Evolutionary conservation across 2,888 invertebrate species (phyloP).

Genomic region (Nomada ferruginata): DNA sequence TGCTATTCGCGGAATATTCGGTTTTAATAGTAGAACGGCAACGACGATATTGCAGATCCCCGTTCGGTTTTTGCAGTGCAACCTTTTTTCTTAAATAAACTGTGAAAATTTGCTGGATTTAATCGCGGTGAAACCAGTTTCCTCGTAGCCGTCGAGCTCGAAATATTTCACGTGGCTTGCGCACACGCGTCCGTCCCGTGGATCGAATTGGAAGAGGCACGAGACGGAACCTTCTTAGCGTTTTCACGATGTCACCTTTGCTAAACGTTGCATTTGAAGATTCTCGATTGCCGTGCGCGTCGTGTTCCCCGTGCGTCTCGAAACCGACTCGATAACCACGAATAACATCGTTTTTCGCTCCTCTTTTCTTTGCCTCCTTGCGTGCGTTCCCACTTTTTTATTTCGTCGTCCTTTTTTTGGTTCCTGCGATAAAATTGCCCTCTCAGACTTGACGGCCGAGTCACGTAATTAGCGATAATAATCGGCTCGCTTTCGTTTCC

Average conservation of each 20-base stretch:
- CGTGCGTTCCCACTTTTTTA: background rate
- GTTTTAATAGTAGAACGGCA: background rate
- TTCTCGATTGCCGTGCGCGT: slow-evolving; percentile 34
- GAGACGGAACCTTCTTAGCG: slow-evolving; percentile 5
- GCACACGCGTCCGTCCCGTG: background rate
- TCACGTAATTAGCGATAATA: slow-evolving; percentile 69
- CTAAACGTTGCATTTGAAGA: slow-evolving; percentile 49
- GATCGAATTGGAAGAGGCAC: slow-evolving; percentile 7
- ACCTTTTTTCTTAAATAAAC: background rate
- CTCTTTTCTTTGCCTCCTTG: background rate
- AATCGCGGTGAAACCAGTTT: background rate
- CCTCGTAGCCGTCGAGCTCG: background rate
- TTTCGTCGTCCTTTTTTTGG: slow-evolving; percentile 2
- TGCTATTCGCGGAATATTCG: background rate
- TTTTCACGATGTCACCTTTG: slow-evolving; percentile 48
- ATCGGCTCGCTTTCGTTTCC: slow-evolving; percentile 67
- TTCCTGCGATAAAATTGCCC: slow-evolving; percentile 73
- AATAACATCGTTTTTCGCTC: slow-evolving; percentile 19
- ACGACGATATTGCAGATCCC: no score
- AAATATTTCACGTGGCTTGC: background rate
- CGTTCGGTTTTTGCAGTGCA: no score
- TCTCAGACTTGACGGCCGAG: slow-evolving; percentile 41
- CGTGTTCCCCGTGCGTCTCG: slow-evolving; percentile 28
- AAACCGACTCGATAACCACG: slow-evolving; percentile 52
- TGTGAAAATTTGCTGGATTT: background rate